phyloP scores from a whole-genome alignment of 2,113 vertebrate genomes.

The Platanista minor region DNA sequence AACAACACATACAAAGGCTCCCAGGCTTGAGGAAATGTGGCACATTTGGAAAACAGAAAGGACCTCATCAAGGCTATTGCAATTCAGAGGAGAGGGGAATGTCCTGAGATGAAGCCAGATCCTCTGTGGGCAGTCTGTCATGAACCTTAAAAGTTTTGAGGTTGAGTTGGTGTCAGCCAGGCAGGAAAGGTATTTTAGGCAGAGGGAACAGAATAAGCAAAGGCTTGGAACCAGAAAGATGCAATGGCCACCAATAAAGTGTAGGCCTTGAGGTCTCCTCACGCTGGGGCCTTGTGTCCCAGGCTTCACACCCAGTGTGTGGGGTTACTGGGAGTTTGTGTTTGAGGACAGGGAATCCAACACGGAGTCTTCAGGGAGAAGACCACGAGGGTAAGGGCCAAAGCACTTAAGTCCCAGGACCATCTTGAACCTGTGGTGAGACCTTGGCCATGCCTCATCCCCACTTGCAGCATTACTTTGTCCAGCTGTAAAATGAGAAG shows the following conservation, averaged over 20 bases:
- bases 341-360: not conserved
- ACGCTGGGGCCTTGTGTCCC: fast-evolving
- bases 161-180: not conserved
- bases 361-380: not conserved
- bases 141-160: not conserved
- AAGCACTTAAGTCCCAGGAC: not conserved
- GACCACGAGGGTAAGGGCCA: not conserved
- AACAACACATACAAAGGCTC: fast-evolving
- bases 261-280: not conserved
- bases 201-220: fast-evolving
- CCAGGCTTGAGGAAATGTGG: fast-evolving
- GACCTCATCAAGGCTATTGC: fast-evolving
- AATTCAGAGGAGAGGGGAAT: fast-evolving
- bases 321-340: not conserved
- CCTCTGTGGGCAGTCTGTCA: fast-evolving
- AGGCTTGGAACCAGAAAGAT: not conserved
- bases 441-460: not conserved
- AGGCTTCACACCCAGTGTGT: not conserved
- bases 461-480: fast-evolving
- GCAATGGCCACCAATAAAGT: fast-evolving
- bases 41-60: not conserved
- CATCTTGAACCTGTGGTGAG: not conserved
- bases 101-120: not conserved
- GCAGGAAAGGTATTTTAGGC: not conserved
- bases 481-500: not conserved